These are phyloP conservation scores for Drosophila macrothrix DNA, from an alignment of 2,888 invertebrate species.

Conservation along the genomic window DNA sequence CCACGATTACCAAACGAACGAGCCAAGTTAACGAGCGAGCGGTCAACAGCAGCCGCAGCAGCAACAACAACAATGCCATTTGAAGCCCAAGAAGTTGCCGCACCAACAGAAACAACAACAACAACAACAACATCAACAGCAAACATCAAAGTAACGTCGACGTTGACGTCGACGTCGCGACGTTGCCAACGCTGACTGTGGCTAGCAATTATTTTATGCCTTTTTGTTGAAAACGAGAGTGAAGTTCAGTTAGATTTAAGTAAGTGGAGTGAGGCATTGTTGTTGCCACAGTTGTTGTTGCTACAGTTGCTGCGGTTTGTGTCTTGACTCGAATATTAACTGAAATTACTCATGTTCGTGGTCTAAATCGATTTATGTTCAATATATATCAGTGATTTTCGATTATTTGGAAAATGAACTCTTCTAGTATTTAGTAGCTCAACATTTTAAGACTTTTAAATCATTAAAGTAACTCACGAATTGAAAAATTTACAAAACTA, in stretches of 20 bases:
- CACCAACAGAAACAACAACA: constrained; percentile 30
- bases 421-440: neutral
- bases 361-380: constrained; percentile 28
- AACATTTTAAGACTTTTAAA: too few species aligned
- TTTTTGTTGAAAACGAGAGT: constrained; percentile 72
- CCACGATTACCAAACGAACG: constrained; percentile 45
- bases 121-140: constrained; percentile 22
- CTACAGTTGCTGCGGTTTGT: constrained; percentile 49
- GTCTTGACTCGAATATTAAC: constrained; percentile 50
- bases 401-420: neutral
- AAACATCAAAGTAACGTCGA: constrained; percentile 7
- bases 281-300: constrained; percentile 37
- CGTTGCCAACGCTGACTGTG: constrained; percentile 33
- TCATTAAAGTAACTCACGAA: neutral
- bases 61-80: constrained; percentile 50
- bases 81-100: constrained; percentile 71
- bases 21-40: constrained; percentile 57
- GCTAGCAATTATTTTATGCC: constrained; percentile 62
- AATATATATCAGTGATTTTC: neutral
- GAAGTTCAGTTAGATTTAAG: constrained; percentile 68
- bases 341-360: constrained; percentile 35
- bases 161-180: constrained; percentile 5
- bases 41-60: constrained; percentile 47
- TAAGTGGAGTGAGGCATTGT: constrained; percentile 41
- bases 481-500: neutral